phyloP scores from a whole-genome alignment of 2,797 vertebrate genomes.

The Brachymystax lenok region DNA sequence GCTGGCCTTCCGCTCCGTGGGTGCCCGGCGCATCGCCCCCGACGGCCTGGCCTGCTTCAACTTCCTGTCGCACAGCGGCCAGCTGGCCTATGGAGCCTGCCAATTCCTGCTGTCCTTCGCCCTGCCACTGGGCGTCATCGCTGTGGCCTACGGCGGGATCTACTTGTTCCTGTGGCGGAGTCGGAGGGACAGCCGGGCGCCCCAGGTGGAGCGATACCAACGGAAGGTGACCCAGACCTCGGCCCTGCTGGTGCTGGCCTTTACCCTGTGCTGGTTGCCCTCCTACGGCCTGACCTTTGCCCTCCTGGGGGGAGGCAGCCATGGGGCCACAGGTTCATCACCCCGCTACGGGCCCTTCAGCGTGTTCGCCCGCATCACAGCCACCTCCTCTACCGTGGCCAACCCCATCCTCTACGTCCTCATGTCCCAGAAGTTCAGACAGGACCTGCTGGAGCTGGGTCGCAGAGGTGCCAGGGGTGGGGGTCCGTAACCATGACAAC shows the following conservation, averaged over 20 bases:
- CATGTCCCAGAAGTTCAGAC: constrained; percentile 78
- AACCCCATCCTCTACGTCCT: constrained; percentile 81
- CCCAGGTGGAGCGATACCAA: constrained; percentile 77
- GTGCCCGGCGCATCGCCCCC: neutral
- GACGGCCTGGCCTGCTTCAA: constrained; percentile 68
- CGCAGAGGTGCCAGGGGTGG: constrained; percentile 8
- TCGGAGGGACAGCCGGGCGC: constrained; percentile 38
- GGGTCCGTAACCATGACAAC: constrained; percentile 32
- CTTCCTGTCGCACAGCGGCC: constrained; percentile 63
- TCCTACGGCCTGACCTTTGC: constrained; percentile 74
- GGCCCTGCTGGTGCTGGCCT: constrained; percentile 75
- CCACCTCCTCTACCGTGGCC: constrained; percentile 74
- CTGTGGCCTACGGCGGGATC: constrained; percentile 69
- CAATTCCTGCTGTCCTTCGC: constrained; percentile 75
- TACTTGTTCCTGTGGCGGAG: constrained; percentile 68
- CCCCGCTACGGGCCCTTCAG: constrained; percentile 60
- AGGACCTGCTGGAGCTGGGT: constrained; percentile 64
- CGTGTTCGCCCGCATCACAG: constrained; percentile 51
- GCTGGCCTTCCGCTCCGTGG: constrained; percentile 67
- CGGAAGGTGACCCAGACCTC: constrained; percentile 76
- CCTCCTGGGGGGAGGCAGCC: constrained; percentile 43
- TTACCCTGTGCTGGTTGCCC: constrained; percentile 80
- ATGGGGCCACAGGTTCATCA: neutral
- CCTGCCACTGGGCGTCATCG: constrained; percentile 71
- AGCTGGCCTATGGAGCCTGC: constrained; percentile 70